Base-by-base conservation (phyloP, 2,888 invertebrate genomes). In the Epinotia brunnichana region DNA sequence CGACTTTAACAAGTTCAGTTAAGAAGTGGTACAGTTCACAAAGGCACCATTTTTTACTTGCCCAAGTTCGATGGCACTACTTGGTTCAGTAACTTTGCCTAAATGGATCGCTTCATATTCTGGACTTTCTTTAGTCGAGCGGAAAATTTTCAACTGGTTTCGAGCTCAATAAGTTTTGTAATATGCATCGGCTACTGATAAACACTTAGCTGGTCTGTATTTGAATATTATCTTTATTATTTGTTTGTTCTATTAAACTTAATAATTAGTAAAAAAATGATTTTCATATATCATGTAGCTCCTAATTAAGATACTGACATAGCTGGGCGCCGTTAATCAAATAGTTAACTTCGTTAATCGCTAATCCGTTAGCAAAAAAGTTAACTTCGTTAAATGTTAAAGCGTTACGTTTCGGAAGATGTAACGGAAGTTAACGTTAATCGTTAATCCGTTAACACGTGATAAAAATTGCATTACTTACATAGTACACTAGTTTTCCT, bases 101-200 rank as follows among this genome's bases (percentile, higher is more conserved):
- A 53, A 54, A 66, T 21, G 19, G 64, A 56, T 29, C 24, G 21
- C n/a, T 21, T 56, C 21, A 54, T 56, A 56, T 53, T 41, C 2
- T 10, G n/a, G 5, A 44, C 7, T 7, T 44, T 24, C 44, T 62
- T 62, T 29, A 44, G 29, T 24, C 29, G 48, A 2, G 2, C 2
- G 48, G 15, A 39, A 64, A 15, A 54, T 64, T 63, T 15, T 7
- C 5, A 51, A 64, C 19, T 11, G 21, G 39, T 17, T 63, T 15
- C 11, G 15, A 54, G 64, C 39, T 64, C 54, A 10, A 19, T 21
- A 54, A 41, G 66, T 66, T 66, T 66, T 56, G 17, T 56, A 66
- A 56, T 41, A 56, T 56, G 54, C 21, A 41, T 15, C 39, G 17
- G n/a, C 24, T 62, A 24, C 24, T 61, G 19, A 60, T 29, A 24